Evolutionary conservation across 2,888 invertebrate species (phyloP), one percentile per base, ranked within the genome.

Genomic region (Dasypogon diadema): DNA sequence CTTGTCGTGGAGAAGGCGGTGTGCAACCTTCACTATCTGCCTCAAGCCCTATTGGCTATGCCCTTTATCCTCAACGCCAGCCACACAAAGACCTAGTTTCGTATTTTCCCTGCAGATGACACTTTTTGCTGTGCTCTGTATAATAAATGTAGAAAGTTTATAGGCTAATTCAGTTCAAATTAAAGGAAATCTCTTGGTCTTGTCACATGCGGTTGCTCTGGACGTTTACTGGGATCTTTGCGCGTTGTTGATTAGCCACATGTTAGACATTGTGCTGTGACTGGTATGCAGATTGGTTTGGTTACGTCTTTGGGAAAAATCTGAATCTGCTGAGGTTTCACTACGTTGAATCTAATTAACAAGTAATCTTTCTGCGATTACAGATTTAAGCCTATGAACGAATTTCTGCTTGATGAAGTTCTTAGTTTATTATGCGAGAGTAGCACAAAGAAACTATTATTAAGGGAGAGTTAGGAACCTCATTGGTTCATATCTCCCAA

Each of bases 61-160:
- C 46, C 24, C 65, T 48, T 42, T 18, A 65, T 22, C 46, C 42
- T 24, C 18, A 16, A 8, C 37, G 21, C 6, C 30, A 12, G 21
- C 37, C 16, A 21, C 18, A 60, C 60, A 65, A 65, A 42, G 65
- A 65, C 46, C 42, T 46, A 48, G 46, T 42, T 65, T 65, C 22
- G 22, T 42, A 65, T 65, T 65, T 42, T 65, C 48, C 65, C 46
- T 65, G 46, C 46, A 65, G 65, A 65, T 65, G 65, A 42, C 46
- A 65, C 46, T 65, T 65, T 65, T 65, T 65, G 65, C 21, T 46
- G 14, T 48, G 0, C 46, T 24, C 8, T 14, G 12, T 46, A 24
- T 65, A 65, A 65, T 48, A 65, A 46, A 65, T 65, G 46, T 65
- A 21, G 24, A 65, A 65, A 65, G 65, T 65, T 65, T 65, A 65